Evolutionary conservation across 2,888 invertebrate species (phyloP).

Genomic region (Melieria crassipennis): DNA sequence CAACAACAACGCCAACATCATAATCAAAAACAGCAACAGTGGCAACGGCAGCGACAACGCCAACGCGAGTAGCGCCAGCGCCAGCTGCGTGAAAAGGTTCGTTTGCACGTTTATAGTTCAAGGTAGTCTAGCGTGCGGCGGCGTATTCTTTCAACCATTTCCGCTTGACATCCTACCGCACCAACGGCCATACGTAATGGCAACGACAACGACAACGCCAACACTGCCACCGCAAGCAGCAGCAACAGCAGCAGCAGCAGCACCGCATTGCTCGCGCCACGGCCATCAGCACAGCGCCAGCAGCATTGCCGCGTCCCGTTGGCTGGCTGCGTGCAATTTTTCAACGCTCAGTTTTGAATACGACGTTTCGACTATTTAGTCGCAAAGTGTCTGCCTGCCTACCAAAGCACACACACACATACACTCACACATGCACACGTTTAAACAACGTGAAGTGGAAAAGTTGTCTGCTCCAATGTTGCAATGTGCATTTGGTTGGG

Average conservation of each 20-base stretch:
- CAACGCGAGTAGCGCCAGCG: constrained; percentile 22
- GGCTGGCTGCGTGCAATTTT: background rate
- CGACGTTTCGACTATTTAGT: constrained; percentile 16
- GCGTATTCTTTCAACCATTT: constrained; percentile 22
- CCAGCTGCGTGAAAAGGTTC: constrained; percentile 26
- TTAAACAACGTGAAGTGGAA: constrained; percentile 28
- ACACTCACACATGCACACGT: background rate
- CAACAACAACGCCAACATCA: constrained; percentile 21
- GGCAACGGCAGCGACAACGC: constrained; percentile 14
- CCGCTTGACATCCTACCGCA: constrained; percentile 28
- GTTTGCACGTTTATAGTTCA: constrained; percentile 35
- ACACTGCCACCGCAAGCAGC: background rate
- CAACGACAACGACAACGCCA: constrained; percentile 3
- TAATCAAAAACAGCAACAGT: constrained; percentile 12
- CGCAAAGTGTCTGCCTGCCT: constrained; percentile 9
- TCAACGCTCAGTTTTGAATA: background rate
- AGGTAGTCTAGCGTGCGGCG: constrained; percentile 37
- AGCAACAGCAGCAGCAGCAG: too few species aligned
- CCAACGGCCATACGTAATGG: background rate
- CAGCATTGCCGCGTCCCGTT: too few species aligned
- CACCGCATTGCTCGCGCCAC: too few species aligned
- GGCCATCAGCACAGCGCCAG: too few species aligned
- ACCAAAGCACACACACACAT: constrained; percentile 15
- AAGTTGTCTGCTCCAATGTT: constrained; percentile 15
- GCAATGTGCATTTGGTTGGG: constrained; percentile 28